Conservation (phyloP, 2,113 vertebrate species). For the Burhinus oedicnemus region DNA sequence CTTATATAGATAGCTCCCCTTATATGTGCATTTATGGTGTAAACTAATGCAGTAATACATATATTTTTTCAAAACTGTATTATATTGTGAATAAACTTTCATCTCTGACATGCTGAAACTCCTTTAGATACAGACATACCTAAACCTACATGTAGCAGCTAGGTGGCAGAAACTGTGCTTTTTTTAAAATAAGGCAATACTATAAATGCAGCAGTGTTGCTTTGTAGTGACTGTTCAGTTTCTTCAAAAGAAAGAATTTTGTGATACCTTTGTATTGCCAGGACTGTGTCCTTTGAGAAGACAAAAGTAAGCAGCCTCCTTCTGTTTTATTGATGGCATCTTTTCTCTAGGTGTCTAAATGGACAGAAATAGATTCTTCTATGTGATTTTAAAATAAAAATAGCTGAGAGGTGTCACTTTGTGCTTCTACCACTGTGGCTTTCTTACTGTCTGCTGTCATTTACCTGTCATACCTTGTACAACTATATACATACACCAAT, state of each 20-base stretch:
- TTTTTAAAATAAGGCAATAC: not conserved
- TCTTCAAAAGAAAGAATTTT: not conserved
- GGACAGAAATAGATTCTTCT: not conserved
- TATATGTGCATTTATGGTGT: not conserved
- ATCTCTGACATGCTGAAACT: not conserved
- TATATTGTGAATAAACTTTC: not conserved
- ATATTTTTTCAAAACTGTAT: not conserved
- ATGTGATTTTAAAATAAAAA: not conserved
- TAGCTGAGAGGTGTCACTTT: not conserved
- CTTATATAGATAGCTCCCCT: not conserved
- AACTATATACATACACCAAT: not conserved
- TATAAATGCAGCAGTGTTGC: not conserved
- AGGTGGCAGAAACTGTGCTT: conserved; percentile 50
- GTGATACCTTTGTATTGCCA: not conserved
- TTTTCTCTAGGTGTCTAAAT: not conserved
- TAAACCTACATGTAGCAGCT: conserved; percentile 25
- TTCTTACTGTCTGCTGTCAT: not conserved
- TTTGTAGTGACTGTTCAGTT: not conserved
- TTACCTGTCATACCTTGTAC: not conserved
- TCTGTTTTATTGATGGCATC: not conserved
- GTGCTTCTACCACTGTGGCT: not conserved
- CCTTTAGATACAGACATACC: not conserved
- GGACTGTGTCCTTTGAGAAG: not conserved
- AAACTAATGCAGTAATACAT: not conserved
- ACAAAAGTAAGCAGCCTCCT: not conserved